Base-by-base conservation (phyloP, 2,113 vertebrate genomes). In the Oenanthe oenanthe region DNA sequence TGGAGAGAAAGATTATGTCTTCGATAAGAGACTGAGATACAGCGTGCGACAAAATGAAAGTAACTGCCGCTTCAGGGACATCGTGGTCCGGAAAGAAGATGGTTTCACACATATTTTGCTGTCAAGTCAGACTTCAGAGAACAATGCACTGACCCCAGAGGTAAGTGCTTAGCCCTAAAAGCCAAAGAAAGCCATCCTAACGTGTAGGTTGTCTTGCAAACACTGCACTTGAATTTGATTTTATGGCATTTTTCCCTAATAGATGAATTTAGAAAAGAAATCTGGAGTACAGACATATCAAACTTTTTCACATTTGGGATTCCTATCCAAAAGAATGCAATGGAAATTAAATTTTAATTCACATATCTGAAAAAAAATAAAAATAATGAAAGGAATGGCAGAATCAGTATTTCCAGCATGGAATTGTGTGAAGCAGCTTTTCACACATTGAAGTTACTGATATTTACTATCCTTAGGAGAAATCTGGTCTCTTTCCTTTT, bases 81-180 rank as follows among this genome's bases (percentile, higher is more conserved):
- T 99, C n/a, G 99, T 99, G 8, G 99, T 99, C 82, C 98, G 99
- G 94, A 99, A 99, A 96, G 99, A 99, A 97, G 99, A 99, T 48
- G 99, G 99, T 43, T 99, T 99, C 98, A 99, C 99, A 6, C 99
- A 99, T 45, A 98, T 99, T 80, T 98, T 99, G 91, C 98, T 99
- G 45, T 99, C 99, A 3, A 99, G 99, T 97, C 99, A 99, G 97
- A 99, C 99, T 24, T 99, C 99, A 12, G 99, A 99, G 97, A 99
- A 99, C 98, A 99, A 99, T 80, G 98, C 99, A 31, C 98, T 99
- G 94, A 99, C 99, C 12, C 99, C 99, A 51, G 99, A 99, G 99
- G 99, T 99, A 98, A 98, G 98, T 79, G n/a, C 32, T 42, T 7
- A 88, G 67, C 62, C 57, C n/a, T 86, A 75, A 86, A 91, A 96